Conservation (phyloP, 2,113 vertebrate genomes). For the Zosterops japonicus region DNA sequence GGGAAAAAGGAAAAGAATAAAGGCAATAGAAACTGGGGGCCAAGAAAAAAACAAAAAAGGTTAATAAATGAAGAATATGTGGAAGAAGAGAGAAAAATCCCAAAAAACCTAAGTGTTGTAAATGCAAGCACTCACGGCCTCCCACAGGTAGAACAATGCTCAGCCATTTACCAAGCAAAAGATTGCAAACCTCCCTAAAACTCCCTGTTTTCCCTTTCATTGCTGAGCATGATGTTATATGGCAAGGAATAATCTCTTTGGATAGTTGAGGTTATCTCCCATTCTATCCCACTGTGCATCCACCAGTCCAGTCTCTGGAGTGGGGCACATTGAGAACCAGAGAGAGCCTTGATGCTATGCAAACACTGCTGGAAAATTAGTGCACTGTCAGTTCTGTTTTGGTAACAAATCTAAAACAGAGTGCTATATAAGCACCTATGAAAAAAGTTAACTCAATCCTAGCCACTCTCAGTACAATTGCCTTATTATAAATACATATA, state of each 20-base stretch:
- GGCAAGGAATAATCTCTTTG: neutral
- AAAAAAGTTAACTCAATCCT: neutral
- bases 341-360: neutral
- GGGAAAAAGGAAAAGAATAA: neutral
- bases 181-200: neutral
- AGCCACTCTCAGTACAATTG: neutral
- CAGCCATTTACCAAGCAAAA: neutral
- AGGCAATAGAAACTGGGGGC: neutral
- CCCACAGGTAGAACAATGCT: neutral
- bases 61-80: neutral
- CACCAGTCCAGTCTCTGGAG: neutral
- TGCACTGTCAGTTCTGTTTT: neutral
- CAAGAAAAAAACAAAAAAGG: neutral
- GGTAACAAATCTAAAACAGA: neutral
- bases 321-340: neutral
- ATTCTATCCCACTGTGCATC: neutral
- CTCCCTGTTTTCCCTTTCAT: neutral
- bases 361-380: neutral
- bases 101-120: accelerated
- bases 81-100: neutral
- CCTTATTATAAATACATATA: neutral
- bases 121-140: neutral
- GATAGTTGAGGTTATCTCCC: neutral
- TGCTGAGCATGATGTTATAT: neutral
- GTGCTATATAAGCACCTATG: neutral